Evolutionary conservation across 1,140 invertebrate species (phyloP).

Genomic region (Venustaconcha ellipsiformis): DNA sequence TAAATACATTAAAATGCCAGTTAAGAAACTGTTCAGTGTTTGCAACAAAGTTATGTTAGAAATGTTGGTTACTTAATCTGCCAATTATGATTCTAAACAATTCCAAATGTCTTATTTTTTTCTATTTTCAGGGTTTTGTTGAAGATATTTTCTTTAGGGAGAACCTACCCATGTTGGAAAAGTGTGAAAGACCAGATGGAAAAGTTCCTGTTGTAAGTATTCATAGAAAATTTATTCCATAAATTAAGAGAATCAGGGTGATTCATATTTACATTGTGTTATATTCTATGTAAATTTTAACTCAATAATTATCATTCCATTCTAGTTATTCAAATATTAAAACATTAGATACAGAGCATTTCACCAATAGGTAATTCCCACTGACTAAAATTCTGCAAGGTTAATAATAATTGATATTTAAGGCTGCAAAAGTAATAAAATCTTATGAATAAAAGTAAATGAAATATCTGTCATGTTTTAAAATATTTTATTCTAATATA

Average conservation of each 20-base stretch:
- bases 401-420: too few relatives aligned
- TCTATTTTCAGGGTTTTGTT: conserved; percentile 54
- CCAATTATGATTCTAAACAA: not conserved
- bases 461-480: too few relatives aligned
- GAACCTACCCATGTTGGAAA: conserved; percentile 44
- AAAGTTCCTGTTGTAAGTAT: conserved; percentile 57
- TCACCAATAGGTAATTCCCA: too few relatives aligned
- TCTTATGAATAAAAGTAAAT: too few relatives aligned
- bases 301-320: not conserved
- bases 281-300: not conserved
- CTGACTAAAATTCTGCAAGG: too few relatives aligned
- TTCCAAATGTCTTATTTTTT: not conserved
- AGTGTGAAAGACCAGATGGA: conserved; percentile 50
- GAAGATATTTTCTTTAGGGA: conserved; percentile 62
- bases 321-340: not conserved
- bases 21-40: too few relatives aligned
- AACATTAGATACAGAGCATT: not conserved
- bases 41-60: too few relatives aligned
- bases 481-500: too few relatives aligned
- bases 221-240: not conserved
- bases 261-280: conserved; percentile 3
- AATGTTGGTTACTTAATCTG: not conserved
- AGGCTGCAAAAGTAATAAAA: too few relatives aligned
- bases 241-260: conserved; percentile 4
- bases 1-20: too few relatives aligned